Evolutionary conservation across 2,888 invertebrate genomes (phyloP), one percentile per base, ranked within the genome.

Genomic region (Ormyrus rosae): DNA sequence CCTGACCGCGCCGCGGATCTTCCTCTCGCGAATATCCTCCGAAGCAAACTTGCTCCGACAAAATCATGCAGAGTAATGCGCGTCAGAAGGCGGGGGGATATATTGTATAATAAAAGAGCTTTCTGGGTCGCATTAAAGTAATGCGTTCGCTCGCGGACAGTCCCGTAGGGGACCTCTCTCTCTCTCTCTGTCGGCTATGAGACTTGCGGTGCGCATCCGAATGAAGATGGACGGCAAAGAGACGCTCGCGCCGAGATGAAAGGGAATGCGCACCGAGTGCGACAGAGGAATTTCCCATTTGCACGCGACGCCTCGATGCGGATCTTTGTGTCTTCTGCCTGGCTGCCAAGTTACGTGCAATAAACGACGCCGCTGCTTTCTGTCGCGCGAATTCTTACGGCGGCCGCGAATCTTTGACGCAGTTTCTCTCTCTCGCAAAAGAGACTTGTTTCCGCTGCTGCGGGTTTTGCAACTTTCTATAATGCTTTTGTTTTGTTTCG

Each of bases 91-190:
- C 83, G 81, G 81, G 8, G 46, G 53, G 48, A 55, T 65, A 67
- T 61, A 60, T 67, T 73, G 84, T 83, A 83, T 86, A 88, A 88
- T 87, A 88, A 88, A 88, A 87, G 87, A 86, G 87, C 86, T 88
- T 89, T 89, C 87, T 87, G 58, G 73, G 88, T 86, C 86, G 86
- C 89, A 87, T 89, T 89, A 89, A 86, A 87, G 87, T 88, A 87
- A 88, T 88, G 87, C 86, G 84, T 87, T 86, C 86, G 85, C 71
- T 63, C 55, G 56, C 48, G 58, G 64, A 48, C 58, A 34, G 48
- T 68, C 77, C 68, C 74, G 65, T 11, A 64, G 67, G 80, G 72
- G 55, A 5, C 45, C n/a, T 63, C n/a, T 11, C 63, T 45, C 8
- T 46, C 64, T 64, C 50, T 7, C 50, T 13, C 13, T 13, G 13